Base-by-base conservation (phyloP, 2,888 invertebrate genomes). In the Latheticus oryzae region DNA sequence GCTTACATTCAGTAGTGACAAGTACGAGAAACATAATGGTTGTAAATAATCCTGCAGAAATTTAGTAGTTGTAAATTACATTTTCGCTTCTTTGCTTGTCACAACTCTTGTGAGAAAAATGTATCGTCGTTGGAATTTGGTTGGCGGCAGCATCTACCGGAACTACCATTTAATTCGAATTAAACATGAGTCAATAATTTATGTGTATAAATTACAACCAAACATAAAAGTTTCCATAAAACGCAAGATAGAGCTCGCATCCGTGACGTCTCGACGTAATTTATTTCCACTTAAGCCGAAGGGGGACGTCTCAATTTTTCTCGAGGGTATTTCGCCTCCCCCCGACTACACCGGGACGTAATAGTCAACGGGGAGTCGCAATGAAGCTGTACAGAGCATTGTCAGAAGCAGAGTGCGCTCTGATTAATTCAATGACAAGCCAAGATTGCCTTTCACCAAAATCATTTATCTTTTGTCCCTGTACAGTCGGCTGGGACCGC, bases 381-480 rank as follows among this genome's bases (percentile, higher is more conserved):
- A 69, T 66, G 62, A 66, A 67, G 70, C 65, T 63, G 66, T 66
- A 68, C 66, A 65, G 64, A 54, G 67, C 66, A 67, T 69, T 70
- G 72, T 72, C 72, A 72, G 65, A 63, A 65, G 37, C 72, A 72
- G 68, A 61, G 63, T 62, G 50, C 61, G 60, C 62, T 62, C 67
- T 69, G 72, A 70, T 70, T 69, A 72, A 72, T 72, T 72, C 70
- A 72, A 72, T 69, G 70, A 72, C 71, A 71, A 68, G 68, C 67
- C 68, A 66, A 69, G 67, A 70, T 70, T 72, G 69, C 69, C 67
- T 67, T 70, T 67, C 66, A 59, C 65, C 59, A 63, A 60, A 68
- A 68, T 71, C 68, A 71, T 71, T 69, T 71, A 69, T 71, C 69
- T 68, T 68, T 68, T 60, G 67, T 63, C 65, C 62, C 58, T 56